These are phyloP conservation scores for Drosophila basisetae DNA, from an alignment of 2,888 invertebrate species.

Conservation along the genomic window DNA sequence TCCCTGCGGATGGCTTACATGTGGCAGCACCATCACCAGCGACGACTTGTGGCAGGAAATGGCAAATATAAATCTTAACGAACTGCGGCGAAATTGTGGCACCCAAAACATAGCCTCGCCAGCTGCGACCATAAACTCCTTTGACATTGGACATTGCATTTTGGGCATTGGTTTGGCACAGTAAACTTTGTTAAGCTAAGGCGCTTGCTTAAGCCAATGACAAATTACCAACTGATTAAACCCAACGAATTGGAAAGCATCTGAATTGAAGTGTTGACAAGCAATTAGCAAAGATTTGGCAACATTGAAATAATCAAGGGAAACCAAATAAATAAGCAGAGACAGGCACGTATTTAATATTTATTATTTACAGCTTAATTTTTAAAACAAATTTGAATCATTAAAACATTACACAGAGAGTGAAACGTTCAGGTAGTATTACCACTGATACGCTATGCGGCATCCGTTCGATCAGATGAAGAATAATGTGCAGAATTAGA, in stretches of 20 bases:
- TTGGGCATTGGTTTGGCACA: slow-evolving; percentile 11
- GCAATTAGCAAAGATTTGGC: slow-evolving; percentile 44
- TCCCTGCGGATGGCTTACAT: slow-evolving; percentile 45
- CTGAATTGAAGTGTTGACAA: slow-evolving; percentile 24
- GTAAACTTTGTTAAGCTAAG: slow-evolving; percentile 31
- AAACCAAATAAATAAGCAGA: neutral
- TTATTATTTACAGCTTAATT: fast-evolving
- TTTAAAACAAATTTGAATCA: neutral
- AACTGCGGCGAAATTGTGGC: slow-evolving; percentile 45
- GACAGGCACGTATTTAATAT: neutral
- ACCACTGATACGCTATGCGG: neutral
- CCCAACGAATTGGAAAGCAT: slow-evolving; percentile 11
- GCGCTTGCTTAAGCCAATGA: slow-evolving; percentile 36
- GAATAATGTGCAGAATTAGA: too few relatives aligned
- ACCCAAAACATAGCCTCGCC: slow-evolving; percentile 30
- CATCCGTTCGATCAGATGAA: neutral
- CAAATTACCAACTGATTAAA: slow-evolving; percentile 40
- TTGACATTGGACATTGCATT: slow-evolving; percentile 49
- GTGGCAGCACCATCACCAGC: slow-evolving; percentile 25
- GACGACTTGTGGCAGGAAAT: slow-evolving; percentile 59
- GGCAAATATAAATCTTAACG: slow-evolving; percentile 67
- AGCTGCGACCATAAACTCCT: slow-evolving; percentile 44
- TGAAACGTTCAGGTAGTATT: too few relatives aligned
- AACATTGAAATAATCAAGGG: neutral
- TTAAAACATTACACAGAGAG: neutral